A percentile compares a stretch with the other conserved stretches of the same genome.
Conservation (phyloP, 1,140 invertebrate genomes). For the Heliothis subflexa region DNA sequence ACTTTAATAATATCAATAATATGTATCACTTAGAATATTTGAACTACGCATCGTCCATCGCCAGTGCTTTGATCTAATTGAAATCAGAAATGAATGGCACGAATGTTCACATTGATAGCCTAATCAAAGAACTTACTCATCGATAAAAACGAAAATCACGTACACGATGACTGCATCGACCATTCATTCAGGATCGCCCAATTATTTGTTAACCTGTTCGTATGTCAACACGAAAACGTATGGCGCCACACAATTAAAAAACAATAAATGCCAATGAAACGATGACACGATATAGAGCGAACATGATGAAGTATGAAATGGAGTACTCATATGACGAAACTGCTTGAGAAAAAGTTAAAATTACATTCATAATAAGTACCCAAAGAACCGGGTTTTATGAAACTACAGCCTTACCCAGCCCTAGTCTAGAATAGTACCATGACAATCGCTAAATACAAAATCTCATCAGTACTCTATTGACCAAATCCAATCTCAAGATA, state of each 20-base stretch:
- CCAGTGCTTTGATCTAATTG: too few relatives aligned
- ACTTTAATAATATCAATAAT: too few relatives aligned
- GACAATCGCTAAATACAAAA: too few relatives aligned
- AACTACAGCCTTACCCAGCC: too few relatives aligned
- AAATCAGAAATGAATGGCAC: not conserved
- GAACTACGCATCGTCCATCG: too few relatives aligned
- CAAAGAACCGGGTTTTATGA: too few relatives aligned
- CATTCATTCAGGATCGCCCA: slow-evolving; percentile 40
- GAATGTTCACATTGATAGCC: slow-evolving; percentile 15
- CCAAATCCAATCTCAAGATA: too few relatives aligned
- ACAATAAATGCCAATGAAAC: slow-evolving; percentile 59
- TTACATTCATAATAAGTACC: too few relatives aligned
- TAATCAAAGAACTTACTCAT: slow-evolving; percentile 35
- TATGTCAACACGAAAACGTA: slow-evolving; percentile 19
- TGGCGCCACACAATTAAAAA: slow-evolving; percentile 51
- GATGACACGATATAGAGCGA: slow-evolving; percentile 66
- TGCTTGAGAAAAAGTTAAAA: too few relatives aligned
- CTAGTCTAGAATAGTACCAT: too few relatives aligned
- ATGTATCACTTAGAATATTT: too few relatives aligned
- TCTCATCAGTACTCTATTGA: too few relatives aligned
- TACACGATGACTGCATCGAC: slow-evolving; percentile 32
- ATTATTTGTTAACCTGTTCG: slow-evolving; percentile 23
- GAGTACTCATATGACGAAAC: not conserved
- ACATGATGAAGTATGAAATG: not conserved
- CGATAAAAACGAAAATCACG: slow-evolving; percentile 49